Percentiles rank a stretch among this genome's conserved stretches.
These are phyloP conservation scores for Neodiprion lecontei DNA, from an alignment of 1,140 invertebrate genomes.

Conservation along the genomic window DNA sequence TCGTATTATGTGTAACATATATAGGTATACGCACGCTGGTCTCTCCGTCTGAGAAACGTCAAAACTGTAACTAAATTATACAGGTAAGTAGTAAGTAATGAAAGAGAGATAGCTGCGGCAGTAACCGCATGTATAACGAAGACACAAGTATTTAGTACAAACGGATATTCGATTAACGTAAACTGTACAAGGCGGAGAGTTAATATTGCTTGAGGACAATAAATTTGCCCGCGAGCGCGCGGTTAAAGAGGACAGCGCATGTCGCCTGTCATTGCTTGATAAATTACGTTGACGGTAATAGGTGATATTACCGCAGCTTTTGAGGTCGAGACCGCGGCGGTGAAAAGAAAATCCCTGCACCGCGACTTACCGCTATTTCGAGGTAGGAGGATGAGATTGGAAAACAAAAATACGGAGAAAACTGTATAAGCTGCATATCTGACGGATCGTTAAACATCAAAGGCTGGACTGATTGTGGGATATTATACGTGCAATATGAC, in stretches of 20 bases:
- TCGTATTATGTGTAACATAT: no score
- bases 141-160: not conserved
- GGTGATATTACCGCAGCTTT: not conserved
- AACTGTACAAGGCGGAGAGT: not conserved
- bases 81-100: no score
- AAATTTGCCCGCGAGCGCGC: not conserved
- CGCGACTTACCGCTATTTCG: not conserved
- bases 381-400: not conserved
- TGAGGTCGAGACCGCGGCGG: not conserved
- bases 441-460: no score
- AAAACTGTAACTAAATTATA: no score
- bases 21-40: no score
- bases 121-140: no score
- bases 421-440: no score
- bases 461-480: no score
- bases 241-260: not conserved
- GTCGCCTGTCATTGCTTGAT: conserved; percentile 6
- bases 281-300: conserved; percentile 3
- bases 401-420: no score
- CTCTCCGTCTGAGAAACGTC: no score
- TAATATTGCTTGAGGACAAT: not conserved
- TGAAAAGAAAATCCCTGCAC: not conserved
- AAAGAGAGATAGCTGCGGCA: no score
- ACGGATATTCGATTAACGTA: not conserved
- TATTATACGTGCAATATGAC: no score